A percentile compares a stretch with the other conserved stretches of the same genome.
Evolutionary conservation across 2,113 vertebrate genomes (phyloP).

Genomic region (Oplegnathus fasciatus): DNA sequence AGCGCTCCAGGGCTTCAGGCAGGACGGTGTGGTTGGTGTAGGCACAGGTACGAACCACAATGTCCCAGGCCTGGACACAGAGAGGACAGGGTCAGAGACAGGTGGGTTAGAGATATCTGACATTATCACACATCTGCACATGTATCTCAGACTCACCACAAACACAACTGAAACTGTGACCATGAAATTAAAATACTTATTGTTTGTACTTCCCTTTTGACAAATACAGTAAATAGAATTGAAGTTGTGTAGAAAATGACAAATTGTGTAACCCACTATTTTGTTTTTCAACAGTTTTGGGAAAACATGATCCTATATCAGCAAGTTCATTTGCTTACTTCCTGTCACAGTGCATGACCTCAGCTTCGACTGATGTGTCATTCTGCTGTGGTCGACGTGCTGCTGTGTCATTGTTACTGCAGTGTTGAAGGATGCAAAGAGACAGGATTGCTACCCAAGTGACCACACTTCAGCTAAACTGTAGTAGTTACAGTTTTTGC

Average conservation of each 20-base stretch:
- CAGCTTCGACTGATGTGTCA: not conserved
- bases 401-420: not conserved
- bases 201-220: not conserved
- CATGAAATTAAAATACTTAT: not conserved
- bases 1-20: slow-evolving; percentile 94
- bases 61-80: slow-evolving; percentile 89
- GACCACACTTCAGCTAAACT: not conserved
- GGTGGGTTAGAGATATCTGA: not conserved
- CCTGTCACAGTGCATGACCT: not conserved
- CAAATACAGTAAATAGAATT: not conserved
- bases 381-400: not conserved
- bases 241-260: not conserved
- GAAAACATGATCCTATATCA: not conserved
- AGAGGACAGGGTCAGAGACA: not conserved
- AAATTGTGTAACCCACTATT: too few species aligned
- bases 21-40: slow-evolving; percentile 96
- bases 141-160: not conserved
- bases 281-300: not conserved
- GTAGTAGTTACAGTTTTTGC: not conserved
- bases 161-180: not conserved
- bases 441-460: not conserved
- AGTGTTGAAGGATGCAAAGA: not conserved
- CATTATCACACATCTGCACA: not conserved
- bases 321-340: not conserved
- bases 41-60: slow-evolving; percentile 89